A percentile compares a stretch with the other conserved stretches of the same genome.
These are phyloP conservation scores for Lophotis ruficrista DNA, from an alignment of 2,113 vertebrate genomes.

Conservation along the genomic window DNA sequence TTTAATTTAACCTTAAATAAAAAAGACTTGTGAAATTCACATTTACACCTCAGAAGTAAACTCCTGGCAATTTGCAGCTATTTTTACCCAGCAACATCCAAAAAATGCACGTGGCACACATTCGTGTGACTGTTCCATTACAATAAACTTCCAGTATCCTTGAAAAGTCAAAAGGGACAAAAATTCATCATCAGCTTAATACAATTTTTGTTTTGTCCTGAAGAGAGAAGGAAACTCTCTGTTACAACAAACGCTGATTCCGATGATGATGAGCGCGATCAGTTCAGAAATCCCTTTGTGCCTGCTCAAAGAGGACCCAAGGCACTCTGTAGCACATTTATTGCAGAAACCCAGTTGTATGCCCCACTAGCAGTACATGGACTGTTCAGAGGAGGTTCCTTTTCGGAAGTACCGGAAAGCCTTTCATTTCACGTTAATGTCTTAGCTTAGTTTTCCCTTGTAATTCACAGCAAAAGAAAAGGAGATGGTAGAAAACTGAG, in stretches of 20 bases:
- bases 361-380: not conserved
- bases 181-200: not conserved
- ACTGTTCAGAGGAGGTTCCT: not conserved
- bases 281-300: not conserved
- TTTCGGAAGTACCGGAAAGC: not conserved
- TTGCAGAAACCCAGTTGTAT: not conserved
- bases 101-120: not conserved
- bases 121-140: not conserved
- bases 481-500: not conserved
- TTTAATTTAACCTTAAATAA: not conserved
- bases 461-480: not conserved
- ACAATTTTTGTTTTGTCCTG: not conserved
- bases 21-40: not conserved
- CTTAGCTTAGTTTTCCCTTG: not conserved
- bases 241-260: not conserved
- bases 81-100: not conserved
- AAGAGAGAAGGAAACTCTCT: not conserved
- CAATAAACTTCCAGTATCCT: not conserved
- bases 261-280: fast-evolving
- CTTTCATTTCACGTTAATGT: not conserved
- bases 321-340: not conserved
- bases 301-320: not conserved
- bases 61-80: not conserved
- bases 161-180: not conserved
- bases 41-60: not conserved